These are phyloP conservation scores for Dissostichus mawsoni DNA, from an alignment of 2,113 vertebrate species.

Conservation along the genomic window DNA sequence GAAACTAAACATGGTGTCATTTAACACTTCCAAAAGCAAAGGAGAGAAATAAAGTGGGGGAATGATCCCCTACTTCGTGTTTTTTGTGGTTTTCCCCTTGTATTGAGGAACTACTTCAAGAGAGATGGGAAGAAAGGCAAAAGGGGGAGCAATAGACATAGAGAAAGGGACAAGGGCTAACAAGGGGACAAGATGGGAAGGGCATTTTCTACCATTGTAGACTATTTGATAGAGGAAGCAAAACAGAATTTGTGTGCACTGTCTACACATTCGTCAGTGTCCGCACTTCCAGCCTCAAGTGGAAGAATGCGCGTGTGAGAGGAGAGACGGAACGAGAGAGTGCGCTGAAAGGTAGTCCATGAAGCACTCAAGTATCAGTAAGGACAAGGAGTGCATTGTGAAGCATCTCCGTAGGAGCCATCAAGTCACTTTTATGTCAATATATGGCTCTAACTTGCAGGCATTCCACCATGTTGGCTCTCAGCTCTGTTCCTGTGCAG, in stretches of 20 bases:
- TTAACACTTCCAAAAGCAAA: constrained; percentile 72
- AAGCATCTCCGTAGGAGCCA: constrained; percentile 60
- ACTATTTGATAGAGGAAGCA: constrained; percentile 33
- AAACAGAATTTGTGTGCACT: constrained; percentile 39
- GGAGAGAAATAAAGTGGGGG: constrained; percentile 13
- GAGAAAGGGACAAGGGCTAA: constrained; percentile 51
- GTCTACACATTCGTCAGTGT: constrained; percentile 48
- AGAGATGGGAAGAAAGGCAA: constrained; percentile 8
- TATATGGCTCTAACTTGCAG: constrained; percentile 45
- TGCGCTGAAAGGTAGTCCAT: constrained; percentile 65
- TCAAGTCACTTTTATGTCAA: constrained; percentile 69
- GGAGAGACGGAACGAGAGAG: constrained; percentile 15
- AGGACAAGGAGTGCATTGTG: constrained; percentile 57
- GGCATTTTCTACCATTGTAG: constrained; percentile 67
- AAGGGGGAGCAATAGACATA: constrained; percentile 9
- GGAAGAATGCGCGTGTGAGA: constrained; percentile 45
- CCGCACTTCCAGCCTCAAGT: constrained; percentile 47
- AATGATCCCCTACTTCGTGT: constrained; percentile 52
- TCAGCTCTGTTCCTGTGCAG: constrained; percentile 7
- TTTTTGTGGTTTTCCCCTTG: constrained; percentile 48
- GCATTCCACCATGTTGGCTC: constrained; percentile 40
- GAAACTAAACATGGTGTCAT: constrained; percentile 81
- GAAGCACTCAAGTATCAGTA: constrained; percentile 66
- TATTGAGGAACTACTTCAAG: constrained; percentile 45
- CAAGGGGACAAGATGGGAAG: constrained; percentile 58